Evolutionary conservation across 2,888 invertebrate genomes (phyloP).

Genomic region (Ypsolopha sequella): DNA sequence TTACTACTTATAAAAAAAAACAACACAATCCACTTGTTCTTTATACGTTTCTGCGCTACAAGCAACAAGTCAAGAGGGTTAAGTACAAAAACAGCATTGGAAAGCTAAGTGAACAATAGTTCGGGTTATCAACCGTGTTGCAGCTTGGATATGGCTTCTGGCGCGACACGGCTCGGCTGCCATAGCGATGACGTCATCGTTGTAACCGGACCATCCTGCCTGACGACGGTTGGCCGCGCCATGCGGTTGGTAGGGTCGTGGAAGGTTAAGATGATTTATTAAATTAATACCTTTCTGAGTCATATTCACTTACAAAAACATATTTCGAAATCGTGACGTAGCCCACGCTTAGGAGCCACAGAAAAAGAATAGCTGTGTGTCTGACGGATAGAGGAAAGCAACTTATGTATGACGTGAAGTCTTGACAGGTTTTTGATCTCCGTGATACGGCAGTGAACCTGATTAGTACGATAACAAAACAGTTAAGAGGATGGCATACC

Average conservation of each 20-base stretch:
- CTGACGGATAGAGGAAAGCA: no score
- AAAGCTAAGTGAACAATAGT: conserved; percentile 25
- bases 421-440: background rate
- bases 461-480: no score
- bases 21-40: conserved; percentile 17
- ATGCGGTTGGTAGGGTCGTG: background rate
- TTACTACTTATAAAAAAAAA: conserved; percentile 30
- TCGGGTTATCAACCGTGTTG: conserved; percentile 25
- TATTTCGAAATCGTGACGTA: no score
- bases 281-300: no score
- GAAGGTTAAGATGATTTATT: no score
- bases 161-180: conserved; percentile 43
- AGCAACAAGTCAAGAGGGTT: conserved; percentile 16
- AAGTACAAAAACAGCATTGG: conserved; percentile 32
- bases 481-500: no score
- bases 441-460: no score
- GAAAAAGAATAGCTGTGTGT: no score
- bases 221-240: conserved; percentile 31
- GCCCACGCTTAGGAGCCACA: background rate
- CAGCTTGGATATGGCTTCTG: conserved; percentile 47
- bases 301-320: no score
- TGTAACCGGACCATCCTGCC: conserved; percentile 35
- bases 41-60: conserved; percentile 23
- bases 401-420: background rate
- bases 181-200: conserved; percentile 54